Base-by-base conservation (phyloP, 2,888 invertebrate genomes). In the Flexamia atlantica region DNA sequence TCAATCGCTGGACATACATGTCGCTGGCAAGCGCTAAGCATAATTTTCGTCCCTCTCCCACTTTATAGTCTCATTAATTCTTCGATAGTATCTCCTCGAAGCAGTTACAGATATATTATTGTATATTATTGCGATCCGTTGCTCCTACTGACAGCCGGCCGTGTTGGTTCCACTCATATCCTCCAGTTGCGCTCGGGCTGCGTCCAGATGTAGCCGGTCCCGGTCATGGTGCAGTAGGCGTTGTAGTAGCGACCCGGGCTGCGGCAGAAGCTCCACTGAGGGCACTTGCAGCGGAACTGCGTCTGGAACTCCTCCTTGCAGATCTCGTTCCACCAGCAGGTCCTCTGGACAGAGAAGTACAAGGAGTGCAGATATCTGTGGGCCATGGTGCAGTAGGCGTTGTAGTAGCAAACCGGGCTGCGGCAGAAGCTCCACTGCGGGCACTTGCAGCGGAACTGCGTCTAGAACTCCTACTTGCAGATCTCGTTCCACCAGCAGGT, bases 301-400 rank as follows among this genome's bases (percentile, higher is more conserved):
- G 93, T 95, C 90, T 97, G 96, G 89, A 97, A 97, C 90, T 97
- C 97, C 89, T 97, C 97, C 89, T 97, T 97, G 91, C 97, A 97
- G 23, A 97, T 94, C 91, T 97, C 97, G 90, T 97, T 97, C 96
- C 97, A 97, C 96, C 97, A 97, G 90, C 97, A 97, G 80, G 96
- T 97, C 89, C 97, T 93, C 97, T 97, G 90, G 79, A 91, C 91
- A 85, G 28, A 60, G 14, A 83, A 17, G 50, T 20, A n/a, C 23
- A 36, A 36, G 23, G 64, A 79, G 76, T 57, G 60, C 0, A 46
- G 14, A 10, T 14, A 25, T 46, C 46, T n/a, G 30, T 36, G n/a
- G 14, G n/a, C n/a, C n/a, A n/a, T 72, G 4, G 32, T n/a, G 90
- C 97, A 97, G 88, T 95, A 95, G 4, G 97, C 97, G 89, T 97